Base-by-base conservation (phyloP, 2,113 vertebrate genomes). In the Solenodon paradoxus region DNA sequence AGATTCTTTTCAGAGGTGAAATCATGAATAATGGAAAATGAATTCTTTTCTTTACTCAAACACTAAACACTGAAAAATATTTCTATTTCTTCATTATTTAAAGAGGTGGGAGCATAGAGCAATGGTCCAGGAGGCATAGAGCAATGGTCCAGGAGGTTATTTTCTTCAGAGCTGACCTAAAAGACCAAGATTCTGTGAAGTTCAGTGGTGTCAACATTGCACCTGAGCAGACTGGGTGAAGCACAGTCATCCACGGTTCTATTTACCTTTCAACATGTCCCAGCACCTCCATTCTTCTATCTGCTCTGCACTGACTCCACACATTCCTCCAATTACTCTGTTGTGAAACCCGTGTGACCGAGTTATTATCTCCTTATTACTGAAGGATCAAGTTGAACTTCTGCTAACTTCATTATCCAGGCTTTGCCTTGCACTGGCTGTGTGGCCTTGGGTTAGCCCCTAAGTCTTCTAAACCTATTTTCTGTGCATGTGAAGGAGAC, bases 1-100 rank as follows among this genome's bases (percentile, higher is more conserved):
- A 97, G 75, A 97, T 71, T 82, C 92, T 68, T 98, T 97, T 92
- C 78, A 96, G 63, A 95, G 88, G 82, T 77, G 63, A 96, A 98
- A 98, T 96, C 94, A 92, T 90, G 94, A 63, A 51, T 51, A 64
- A 85, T 86, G 98, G 96, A 68, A 97, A 97, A 98, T 87, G 15
- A 35, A 64, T 16, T 22, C 19, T 53, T 78, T 28, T 57, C 20
- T 40, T 89, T 92, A 72, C n/a, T 32, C 71, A 87, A 88, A 49
- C 61, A n/a, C 95, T 96, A 92, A 90, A 74, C n/a, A 95, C 17
- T 94, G 63, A 95, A 96, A 57, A 42, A 9, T 83, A 40, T 94
- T 97, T 97, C 87, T 38, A 86, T 95, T 92, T 53, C 95, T 94
- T 80, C 77, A 87, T 49, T 97, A n/a, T 90, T 75, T 80, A 64